Evolutionary conservation across 2,113 vertebrate genomes (phyloP), one percentile per base, ranked within the genome.

Genomic region (Rhinopomastus cyanomelas): DNA sequence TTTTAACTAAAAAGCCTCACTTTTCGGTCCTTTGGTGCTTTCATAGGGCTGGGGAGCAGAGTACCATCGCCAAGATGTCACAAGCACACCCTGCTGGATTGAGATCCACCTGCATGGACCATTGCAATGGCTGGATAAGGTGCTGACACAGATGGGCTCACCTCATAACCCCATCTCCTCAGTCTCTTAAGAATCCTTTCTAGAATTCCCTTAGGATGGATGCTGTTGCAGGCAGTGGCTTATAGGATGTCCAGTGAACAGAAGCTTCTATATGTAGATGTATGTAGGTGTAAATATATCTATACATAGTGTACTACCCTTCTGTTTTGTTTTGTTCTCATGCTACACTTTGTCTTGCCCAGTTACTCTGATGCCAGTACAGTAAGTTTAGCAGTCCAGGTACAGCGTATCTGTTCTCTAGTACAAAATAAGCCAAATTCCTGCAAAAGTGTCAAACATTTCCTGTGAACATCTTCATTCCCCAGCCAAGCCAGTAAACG

Each of bases 31-130:
- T 95, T 69, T 95, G n/a, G 53, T 42, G 2, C 80, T 95, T 94
- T 95, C 95, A 37, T 95, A 99, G 99, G 99, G 99, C 30, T 99
- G 99, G 99, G 99, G 99, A 92, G 99, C 99, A 0, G 99, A 99
- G 85, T 99, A 99, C 93, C 99, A 99, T 93, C 98, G 99, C 10
- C 99, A 99, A 88, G 99, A 99, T 79, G 98, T 99, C 91, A 99
- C 99, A 34, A 99, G 99, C 98, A 99, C 99, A 3, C 99, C 99
- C 88, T 99, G 99, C 98, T 99, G 99, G 99, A 99, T 99, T 53
- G 99, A 99, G 97, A 98, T 99, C 42, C 99, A 99, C 69, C 98
- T 99, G 85, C 99, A 99, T 4, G 99, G 99, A 79, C 99, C 99
- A 2, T 97, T 99, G 93, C 99, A 99, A 96, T 99, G 99, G 99